Base-by-base conservation (phyloP, 2,797 vertebrate genomes). In the Sphenopsis melanotis region DNA sequence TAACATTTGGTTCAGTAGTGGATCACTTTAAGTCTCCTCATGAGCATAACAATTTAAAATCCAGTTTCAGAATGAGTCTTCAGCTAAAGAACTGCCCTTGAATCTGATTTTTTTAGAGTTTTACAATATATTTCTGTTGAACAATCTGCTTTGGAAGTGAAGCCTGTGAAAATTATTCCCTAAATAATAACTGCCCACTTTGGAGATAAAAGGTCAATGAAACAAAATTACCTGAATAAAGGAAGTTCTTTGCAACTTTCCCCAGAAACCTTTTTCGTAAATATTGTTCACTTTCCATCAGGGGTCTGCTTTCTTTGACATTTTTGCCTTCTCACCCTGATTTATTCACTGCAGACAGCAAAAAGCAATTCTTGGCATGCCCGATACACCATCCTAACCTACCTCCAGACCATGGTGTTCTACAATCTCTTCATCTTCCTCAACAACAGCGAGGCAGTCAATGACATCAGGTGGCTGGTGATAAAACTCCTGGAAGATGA, bases 371-470 rank as follows among this genome's bases (percentile, higher is more conserved):
- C 99, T 84, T 99, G 99, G 99, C 99, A 99, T 42, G 99, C 99
- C 47, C 98, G 99, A 82, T 99, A 99, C 96, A 99, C 99, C 16
- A 98, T 99, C 83, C 97, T 99, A 96, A 99, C 99, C 97, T 99
- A 99, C 98, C 98, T 99, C 97, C 99, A 99, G 98, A 98, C 99
- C 83, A 99, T 99, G 99, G 99, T 99, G 61, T 99, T 99, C 97
- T 99, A 99, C 98, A 99, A 99, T 98, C 98, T 99, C 89, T 99
- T 99, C 98, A 98, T 99, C 97, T 99, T 99, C 97, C 98, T 99
- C 96, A 99, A 98, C 94, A 98, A 98, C 92, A 97, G 98, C 78
- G 98, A 98, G 91, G 98, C 98, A 10, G 98, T 99, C 87, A 91
- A 97, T 77, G 98, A 98, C 63, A 98, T 99, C 79, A 97, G 98